A percentile compares a stretch with the other conserved stretches of the same genome.
Conservation (phyloP, 2,113 vertebrate species). For the Cathartes aura region DNA sequence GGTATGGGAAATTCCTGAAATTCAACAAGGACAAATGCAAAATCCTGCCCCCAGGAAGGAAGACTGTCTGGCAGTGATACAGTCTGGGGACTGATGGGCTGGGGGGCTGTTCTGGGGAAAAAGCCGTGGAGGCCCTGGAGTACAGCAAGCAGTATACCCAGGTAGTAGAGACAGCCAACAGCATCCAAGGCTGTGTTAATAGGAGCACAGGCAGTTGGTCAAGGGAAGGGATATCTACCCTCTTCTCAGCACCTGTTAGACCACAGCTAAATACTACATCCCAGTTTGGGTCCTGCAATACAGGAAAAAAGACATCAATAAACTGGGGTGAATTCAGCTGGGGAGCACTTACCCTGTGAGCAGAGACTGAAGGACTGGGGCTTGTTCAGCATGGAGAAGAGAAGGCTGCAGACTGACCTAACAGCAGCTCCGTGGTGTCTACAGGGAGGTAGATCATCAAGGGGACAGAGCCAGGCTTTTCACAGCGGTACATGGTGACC, state of each 20-base stretch:
- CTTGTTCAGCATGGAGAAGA: background rate
- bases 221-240: background rate
- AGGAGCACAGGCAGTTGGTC: background rate
- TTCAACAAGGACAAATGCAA: background rate
- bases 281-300: background rate
- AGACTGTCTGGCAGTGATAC: background rate
- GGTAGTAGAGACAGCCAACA: background rate
- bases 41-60: background rate
- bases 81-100: background rate
- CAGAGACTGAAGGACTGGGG: background rate
- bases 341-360: background rate
- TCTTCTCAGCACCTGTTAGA: background rate
- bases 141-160: background rate
- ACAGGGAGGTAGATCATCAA: background rate
- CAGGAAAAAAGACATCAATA: background rate
- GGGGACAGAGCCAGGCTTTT: background rate
- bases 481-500: accelerated
- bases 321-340: background rate
- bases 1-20: background rate
- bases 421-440: background rate
- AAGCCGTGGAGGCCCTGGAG: background rate
- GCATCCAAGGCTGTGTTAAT: background rate
- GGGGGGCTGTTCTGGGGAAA: background rate
- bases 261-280: background rate
- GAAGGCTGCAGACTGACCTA: background rate